phyloP scores from a whole-genome alignment of 2,797 vertebrate genomes.

The Phalloptychus januarius region DNA sequence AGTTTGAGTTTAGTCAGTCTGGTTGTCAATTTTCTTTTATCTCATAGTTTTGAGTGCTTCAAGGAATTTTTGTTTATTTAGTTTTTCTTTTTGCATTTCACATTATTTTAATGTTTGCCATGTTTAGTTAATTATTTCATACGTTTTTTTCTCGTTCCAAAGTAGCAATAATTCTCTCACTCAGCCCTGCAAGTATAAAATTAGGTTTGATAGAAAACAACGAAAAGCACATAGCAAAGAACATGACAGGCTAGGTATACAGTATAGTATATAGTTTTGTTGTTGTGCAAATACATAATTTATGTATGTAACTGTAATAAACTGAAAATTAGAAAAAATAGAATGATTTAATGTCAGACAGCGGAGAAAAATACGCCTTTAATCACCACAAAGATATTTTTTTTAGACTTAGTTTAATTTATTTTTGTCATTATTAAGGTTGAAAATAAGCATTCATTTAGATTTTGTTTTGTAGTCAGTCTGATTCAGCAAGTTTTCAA shows the following conservation, averaged over 20 bases:
- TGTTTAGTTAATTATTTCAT: neutral
- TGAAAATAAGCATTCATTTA: constrained; percentile 6
- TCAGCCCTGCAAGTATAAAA: neutral
- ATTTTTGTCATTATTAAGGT: neutral
- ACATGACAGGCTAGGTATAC: neutral
- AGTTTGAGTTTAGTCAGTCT: neutral
- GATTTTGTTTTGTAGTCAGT: constrained; percentile 12
- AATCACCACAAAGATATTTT: constrained; percentile 1
- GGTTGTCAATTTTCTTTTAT: neutral
- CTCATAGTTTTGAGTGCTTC: neutral
- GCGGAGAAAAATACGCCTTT: neutral
- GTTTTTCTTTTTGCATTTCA: neutral
- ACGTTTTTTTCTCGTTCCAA: neutral
- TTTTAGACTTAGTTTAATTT: neutral
- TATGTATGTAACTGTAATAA: neutral
- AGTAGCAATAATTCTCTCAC: neutral
- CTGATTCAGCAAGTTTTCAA: neutral
- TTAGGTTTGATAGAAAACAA: neutral
- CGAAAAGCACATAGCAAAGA: neutral
- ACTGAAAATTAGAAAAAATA: neutral
- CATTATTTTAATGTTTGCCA: neutral
- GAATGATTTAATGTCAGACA: neutral
- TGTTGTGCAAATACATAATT: no score
- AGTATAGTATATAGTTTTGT: no score
- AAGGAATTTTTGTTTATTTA: neutral